Conservation (phyloP, 2,113 vertebrate species). For the Rafetus swinhoei region DNA sequence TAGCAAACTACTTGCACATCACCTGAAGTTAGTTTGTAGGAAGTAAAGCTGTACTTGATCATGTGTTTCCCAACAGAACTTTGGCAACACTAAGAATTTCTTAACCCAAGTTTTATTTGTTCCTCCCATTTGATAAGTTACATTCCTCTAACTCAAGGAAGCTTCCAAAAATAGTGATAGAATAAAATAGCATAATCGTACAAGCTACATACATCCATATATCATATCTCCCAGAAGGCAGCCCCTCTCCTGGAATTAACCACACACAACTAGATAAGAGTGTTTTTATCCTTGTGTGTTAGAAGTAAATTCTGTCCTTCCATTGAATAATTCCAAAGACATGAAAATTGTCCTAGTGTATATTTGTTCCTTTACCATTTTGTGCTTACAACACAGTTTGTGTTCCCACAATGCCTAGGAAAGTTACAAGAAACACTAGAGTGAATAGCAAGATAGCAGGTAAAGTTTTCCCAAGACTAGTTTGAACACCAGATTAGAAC, state of each 20-base stretch:
- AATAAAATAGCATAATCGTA: too few species aligned
- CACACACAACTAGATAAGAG: too few species aligned
- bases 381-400: neutral
- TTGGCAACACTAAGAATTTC: neutral
- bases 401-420: neutral
- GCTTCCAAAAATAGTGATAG: conserved; percentile 13
- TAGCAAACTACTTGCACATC: too few species aligned
- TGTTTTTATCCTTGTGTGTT: too few species aligned
- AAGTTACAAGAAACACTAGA: neutral
- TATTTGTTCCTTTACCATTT: conserved; percentile 11
- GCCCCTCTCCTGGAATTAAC: too few species aligned
- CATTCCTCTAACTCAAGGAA: neutral
- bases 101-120: neutral
- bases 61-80: neutral
- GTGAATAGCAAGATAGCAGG: neutral
- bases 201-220: too few species aligned
- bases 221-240: too few species aligned
- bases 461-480: neutral
- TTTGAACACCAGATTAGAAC: neutral
- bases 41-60: neutral
- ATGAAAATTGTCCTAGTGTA: neutral
- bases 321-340: too few species aligned
- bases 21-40: too few species aligned
- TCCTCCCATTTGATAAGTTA: neutral
- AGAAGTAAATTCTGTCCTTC: too few species aligned